phyloP scores from a whole-genome alignment of 2,113 vertebrate species.

The Neogale vison region DNA sequence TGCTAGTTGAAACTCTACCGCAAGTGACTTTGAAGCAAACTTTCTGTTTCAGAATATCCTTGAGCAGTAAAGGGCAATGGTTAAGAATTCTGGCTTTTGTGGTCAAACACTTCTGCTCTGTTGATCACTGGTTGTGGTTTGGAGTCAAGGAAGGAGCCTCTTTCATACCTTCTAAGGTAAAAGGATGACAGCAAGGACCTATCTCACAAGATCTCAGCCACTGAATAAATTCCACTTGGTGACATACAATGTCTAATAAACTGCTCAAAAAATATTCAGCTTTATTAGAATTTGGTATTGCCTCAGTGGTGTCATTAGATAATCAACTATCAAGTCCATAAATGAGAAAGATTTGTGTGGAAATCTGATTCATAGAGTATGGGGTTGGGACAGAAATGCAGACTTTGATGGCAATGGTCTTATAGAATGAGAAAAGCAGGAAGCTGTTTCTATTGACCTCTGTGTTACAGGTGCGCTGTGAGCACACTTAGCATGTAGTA shows the following conservation, averaged over 20 bases:
- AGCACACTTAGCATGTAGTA: not conserved
- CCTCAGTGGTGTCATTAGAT: not conserved
- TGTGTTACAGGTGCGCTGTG: not conserved
- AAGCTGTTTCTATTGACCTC: not conserved
- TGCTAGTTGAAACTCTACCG: not conserved
- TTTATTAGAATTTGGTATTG: not conserved
- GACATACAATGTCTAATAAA: not conserved
- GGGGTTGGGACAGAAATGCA: not conserved
- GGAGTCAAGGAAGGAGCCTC: not conserved
- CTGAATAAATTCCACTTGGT: not conserved
- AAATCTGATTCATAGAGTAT: not conserved
- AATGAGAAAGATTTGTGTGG: not conserved
- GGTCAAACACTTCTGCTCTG: not conserved
- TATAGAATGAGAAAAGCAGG: not conserved
- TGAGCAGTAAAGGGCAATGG: not conserved
- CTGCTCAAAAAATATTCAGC: not conserved
- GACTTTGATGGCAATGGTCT: not conserved
- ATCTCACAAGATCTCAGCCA: not conserved
- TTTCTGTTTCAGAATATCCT: not conserved
- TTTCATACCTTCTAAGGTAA: not conserved
- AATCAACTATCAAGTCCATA: not conserved
- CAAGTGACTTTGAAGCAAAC: not conserved
- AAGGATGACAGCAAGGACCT: not conserved
- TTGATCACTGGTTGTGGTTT: not conserved
- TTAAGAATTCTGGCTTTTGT: not conserved